phyloP scores from a whole-genome alignment of 2,797 vertebrate species.

The Ctenosaura bakeri region DNA sequence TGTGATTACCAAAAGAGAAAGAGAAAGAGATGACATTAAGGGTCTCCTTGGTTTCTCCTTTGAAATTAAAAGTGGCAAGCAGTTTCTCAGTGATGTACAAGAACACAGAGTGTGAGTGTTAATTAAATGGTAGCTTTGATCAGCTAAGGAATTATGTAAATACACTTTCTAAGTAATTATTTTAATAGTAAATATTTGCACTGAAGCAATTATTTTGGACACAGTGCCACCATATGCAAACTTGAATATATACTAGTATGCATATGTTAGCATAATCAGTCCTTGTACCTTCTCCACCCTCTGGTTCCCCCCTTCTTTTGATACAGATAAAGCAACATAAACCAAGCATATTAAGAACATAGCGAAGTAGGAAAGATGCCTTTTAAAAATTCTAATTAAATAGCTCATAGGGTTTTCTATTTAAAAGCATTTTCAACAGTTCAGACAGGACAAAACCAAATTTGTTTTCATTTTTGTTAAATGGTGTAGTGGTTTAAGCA shows the following conservation, averaged over 20 bases:
- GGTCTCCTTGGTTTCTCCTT: conserved; percentile 31
- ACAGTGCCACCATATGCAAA: conserved; percentile 61
- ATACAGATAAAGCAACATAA: conserved; percentile 9
- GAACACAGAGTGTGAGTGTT: conserved; percentile 33
- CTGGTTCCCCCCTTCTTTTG: neutral
- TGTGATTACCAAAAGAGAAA: neutral
- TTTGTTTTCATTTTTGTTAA: neutral
- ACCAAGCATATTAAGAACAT: neutral
- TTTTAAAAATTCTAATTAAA: neutral
- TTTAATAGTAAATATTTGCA: conserved; percentile 62
- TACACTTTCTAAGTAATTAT: conserved; percentile 59
- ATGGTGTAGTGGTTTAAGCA: no score
- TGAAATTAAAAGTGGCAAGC: conserved; percentile 10
- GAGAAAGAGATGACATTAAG: neutral
- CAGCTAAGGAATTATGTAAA: conserved; percentile 55
- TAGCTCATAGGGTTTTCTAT: neutral
- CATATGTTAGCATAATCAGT: conserved; percentile 65
- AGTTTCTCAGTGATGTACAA: conserved; percentile 12
- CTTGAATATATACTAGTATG: conserved; percentile 63
- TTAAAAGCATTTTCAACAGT: conserved; percentile 24
- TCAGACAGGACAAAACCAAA: conserved; percentile 1
- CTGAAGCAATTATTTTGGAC: conserved; percentile 55
- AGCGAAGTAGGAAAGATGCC: neutral
- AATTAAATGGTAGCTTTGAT: conserved; percentile 50
- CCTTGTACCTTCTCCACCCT: conserved; percentile 34